Evolutionary conservation across 1,140 invertebrate genomes (phyloP), one percentile per base, ranked within the genome.

Genomic region (Drosophila bipectinata): DNA sequence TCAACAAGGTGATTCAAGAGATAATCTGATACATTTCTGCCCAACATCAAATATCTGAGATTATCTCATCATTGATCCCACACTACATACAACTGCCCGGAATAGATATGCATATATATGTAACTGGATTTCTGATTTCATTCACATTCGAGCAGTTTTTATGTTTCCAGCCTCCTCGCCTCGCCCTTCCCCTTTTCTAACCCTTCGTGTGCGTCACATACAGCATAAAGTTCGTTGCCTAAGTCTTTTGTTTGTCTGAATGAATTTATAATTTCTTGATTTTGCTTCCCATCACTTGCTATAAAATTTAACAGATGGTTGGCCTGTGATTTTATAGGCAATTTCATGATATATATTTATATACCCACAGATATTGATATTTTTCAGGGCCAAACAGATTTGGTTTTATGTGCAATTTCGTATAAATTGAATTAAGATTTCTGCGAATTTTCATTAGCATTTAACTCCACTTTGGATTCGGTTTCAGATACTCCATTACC

Each of bases 241-340:
- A 88, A 87, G 77, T 84, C 77, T 80, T 89, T 89, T 84, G 79
- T 84, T 79, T 68, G 59, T 55, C 32, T 39, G 57, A 75, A 75
- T 83, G 76, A 83, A 83, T 83, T 75, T 76, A 72, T 79, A 83
- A 82, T 83, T 66, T 72, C 32, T 44, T 24, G 41, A 44, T 14
- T 30, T 55, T 24, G 44, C 39, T 77, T 81, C 72, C 75, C 78
- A 81, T 53, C 59, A 39, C 21, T 26, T 55, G 48, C 30, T 41
- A 68, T 68, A 63, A 34, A 9, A 18, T n/a, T 18, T 44, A 21
- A 71, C 39, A 59, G 47, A 76, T 77, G 56, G 61, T 61, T 47
- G 66, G 66, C 44, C 41, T 24, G n/a, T 54, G 30, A 39, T 47
- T 68, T 69, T 68, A 56, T 68, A 12, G 26, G 49, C 63, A 68